phyloP scores from a whole-genome alignment of 2,797 vertebrate species.

The Podarcis siculus region DNA sequence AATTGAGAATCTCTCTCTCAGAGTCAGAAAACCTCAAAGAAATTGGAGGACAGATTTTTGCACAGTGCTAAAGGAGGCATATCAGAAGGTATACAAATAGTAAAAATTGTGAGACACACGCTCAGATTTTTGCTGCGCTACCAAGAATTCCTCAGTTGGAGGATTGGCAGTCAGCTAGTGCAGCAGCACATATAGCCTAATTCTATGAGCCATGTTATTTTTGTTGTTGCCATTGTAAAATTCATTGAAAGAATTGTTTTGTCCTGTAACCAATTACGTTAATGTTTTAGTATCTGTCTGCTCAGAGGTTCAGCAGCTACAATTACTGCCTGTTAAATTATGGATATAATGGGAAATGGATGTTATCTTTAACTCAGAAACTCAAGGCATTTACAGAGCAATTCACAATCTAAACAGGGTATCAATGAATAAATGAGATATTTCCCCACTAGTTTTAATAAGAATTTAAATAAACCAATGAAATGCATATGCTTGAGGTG shows the following conservation, averaged over 20 bases:
- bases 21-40: too few species aligned
- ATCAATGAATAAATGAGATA: constrained; percentile 27
- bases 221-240: not conserved
- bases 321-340: constrained; percentile 13
- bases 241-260: not conserved
- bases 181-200: not conserved
- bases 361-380: not conserved
- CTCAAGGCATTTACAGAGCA: not conserved
- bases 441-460: constrained; percentile 32
- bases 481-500: constrained; percentile 35
- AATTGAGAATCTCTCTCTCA: too few species aligned
- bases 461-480: constrained; percentile 43
- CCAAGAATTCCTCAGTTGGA: not conserved
- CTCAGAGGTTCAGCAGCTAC: not conserved
- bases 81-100: not conserved
- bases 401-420: constrained; percentile 4
- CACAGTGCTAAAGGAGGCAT: not conserved
- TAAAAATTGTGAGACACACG: not conserved
- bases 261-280: constrained; percentile 2
- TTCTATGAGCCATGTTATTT: not conserved
- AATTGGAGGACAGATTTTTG: too few species aligned
- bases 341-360: not conserved
- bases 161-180: not conserved
- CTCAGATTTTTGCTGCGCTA: not conserved
- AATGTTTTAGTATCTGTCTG: constrained; percentile 10